Evolutionary conservation across 2,113 vertebrate genomes (phyloP).

Genomic region (Heterotilapia buettikoferi): DNA sequence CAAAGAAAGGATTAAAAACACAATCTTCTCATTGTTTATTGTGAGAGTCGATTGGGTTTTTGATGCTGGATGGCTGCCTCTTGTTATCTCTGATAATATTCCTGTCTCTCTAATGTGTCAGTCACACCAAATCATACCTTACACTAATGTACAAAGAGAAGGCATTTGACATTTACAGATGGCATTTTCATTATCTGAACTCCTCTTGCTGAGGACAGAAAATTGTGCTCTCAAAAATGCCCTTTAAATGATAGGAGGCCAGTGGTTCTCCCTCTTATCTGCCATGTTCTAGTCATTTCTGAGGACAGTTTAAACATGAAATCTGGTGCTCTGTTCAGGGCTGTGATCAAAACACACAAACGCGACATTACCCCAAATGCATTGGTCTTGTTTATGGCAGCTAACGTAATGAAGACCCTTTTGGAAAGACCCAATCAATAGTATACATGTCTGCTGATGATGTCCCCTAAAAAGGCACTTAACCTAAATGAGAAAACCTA

Average conservation of each 20-base stretch:
- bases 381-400: background rate
- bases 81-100: slow-evolving; percentile 34
- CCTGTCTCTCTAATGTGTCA: slow-evolving; percentile 1
- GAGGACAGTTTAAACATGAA: background rate
- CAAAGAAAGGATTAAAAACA: slow-evolving; percentile 41
- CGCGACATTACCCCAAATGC: background rate
- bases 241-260: slow-evolving; percentile 31
- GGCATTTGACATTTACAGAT: slow-evolving; percentile 59
- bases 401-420: slow-evolving; percentile 27
- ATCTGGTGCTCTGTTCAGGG: background rate
- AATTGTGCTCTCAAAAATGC: slow-evolving; percentile 25
- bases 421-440: slow-evolving; percentile 52
- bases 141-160: background rate
- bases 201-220: slow-evolving; percentile 1
- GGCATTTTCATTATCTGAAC: slow-evolving; percentile 40
- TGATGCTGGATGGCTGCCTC: background rate
- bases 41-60: slow-evolving; percentile 1
- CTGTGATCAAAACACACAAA: background rate
- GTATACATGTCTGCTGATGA: slow-evolving; percentile 30
- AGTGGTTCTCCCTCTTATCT: background rate
- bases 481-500: slow-evolving; percentile 27
- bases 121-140: background rate
- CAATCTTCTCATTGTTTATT: slow-evolving; percentile 43
- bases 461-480: slow-evolving; percentile 53
- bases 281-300: background rate